Evolutionary conservation across 2,888 invertebrate species (phyloP).

Genomic region (Campoplex capitator): DNA sequence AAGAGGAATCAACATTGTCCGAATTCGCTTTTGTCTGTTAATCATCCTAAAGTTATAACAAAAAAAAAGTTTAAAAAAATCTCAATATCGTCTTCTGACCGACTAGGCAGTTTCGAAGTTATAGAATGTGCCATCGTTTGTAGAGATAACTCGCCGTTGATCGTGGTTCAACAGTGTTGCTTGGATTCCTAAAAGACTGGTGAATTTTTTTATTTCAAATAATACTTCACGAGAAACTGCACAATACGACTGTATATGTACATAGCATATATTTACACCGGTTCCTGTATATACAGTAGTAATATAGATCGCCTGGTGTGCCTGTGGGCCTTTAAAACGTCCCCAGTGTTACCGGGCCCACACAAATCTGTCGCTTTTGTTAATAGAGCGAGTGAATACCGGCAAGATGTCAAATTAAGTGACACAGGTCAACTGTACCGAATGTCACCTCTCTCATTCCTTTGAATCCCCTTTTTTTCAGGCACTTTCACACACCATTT

Average conservation of each 20-base stretch:
- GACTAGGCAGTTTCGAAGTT: not conserved
- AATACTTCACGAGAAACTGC: conserved; percentile 23
- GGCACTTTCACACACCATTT: conserved; percentile 22
- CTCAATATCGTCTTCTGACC: not conserved
- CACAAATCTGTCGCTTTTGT: conserved; percentile 68
- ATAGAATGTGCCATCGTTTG: not conserved
- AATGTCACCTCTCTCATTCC: conserved; percentile 73
- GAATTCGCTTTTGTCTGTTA: not conserved
- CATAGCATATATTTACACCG: conserved; percentile 41
- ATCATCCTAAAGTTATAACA: not conserved
- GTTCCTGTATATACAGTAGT: conserved; percentile 35
- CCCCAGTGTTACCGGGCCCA: conserved; percentile 56
- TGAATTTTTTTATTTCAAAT: not conserved
- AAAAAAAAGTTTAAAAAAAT: not conserved
- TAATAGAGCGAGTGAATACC: conserved; percentile 43
- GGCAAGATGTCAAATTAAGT: conserved; percentile 78
- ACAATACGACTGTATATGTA: conserved; percentile 8
- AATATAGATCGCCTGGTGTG: conserved; percentile 29
- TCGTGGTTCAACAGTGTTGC: not conserved
- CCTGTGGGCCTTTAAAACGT: conserved; percentile 32
- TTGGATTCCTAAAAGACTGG: not conserved
- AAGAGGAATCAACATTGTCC: not conserved
- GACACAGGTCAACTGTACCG: conserved; percentile 81
- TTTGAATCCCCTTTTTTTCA: conserved; percentile 14
- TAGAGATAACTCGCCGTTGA: not conserved